Percentiles rank a stretch among this genome's conserved stretches.
Evolutionary conservation across 2,797 vertebrate genomes (phyloP).

Genomic region (Myotis pilosus): DNA sequence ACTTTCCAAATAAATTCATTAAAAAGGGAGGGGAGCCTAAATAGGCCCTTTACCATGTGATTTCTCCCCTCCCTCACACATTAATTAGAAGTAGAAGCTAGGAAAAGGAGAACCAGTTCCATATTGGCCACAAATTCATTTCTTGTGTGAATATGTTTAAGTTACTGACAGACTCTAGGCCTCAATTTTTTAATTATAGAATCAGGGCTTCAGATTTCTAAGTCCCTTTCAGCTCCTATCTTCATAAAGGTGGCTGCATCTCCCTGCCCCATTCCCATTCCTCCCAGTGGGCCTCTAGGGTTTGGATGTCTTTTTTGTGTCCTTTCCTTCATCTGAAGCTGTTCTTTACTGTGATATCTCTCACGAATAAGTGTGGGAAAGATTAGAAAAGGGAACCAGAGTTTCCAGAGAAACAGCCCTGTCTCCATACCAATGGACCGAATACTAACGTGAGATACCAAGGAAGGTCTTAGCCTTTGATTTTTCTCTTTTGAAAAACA

Average conservation of each 20-base stretch:
- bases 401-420: neutral
- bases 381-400: neutral
- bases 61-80: neutral
- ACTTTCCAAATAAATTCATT: neutral
- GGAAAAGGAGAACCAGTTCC: neutral
- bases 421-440: neutral
- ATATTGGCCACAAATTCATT: neutral
- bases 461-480: constrained; percentile 33
- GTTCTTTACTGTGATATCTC: neutral
- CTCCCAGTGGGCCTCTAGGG: neutral
- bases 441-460: neutral
- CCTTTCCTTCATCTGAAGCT: neutral
- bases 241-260: neutral
- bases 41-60: neutral
- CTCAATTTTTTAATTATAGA: neutral
- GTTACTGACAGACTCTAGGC: neutral
- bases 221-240: neutral
- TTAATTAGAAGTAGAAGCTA: neutral
- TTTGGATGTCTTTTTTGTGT: neutral
- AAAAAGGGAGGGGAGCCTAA: neutral
- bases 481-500: constrained; percentile 28
- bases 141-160: neutral
- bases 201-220: neutral
- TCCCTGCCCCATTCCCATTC: neutral
- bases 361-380: neutral